These are phyloP conservation scores for Tarsius wallacei DNA, from an alignment of 2,797 vertebrate genomes.

Conservation along the genomic window DNA sequence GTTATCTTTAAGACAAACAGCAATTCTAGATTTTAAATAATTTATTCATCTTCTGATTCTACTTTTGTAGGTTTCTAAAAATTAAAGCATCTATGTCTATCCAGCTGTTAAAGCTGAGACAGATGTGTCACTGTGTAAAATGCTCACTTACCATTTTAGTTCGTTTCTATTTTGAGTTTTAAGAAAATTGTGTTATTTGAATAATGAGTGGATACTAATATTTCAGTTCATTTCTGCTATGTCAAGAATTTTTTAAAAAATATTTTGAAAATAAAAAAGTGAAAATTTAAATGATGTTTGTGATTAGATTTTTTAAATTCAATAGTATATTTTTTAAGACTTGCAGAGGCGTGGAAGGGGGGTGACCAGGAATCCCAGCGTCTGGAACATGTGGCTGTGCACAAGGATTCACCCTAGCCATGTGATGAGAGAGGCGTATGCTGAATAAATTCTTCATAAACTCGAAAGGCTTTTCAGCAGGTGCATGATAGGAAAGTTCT, in stretches of 20 bases:
- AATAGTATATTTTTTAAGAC: background rate
- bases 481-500: background rate
- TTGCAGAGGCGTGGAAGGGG: background rate
- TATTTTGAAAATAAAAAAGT: background rate
- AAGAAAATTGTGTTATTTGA: background rate
- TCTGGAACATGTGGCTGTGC: background rate
- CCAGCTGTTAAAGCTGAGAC: background rate
- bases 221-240: background rate
- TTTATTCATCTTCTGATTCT: background rate
- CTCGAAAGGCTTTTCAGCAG: background rate
- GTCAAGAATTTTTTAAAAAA: background rate
- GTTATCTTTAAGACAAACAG: background rate
- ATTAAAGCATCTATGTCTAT: background rate
- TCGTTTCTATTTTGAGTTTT: constrained; percentile 2
- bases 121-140: background rate
- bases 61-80: background rate
- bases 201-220: background rate
- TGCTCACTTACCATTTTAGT: background rate
- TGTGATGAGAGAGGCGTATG: too few relatives aligned
- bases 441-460: background rate
- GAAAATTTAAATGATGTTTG: background rate
- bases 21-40: constrained; percentile 27
- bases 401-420: background rate
- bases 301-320: background rate
- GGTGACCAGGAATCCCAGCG: too few relatives aligned